Base-by-base conservation (phyloP, 2,888 invertebrate species). In the Trichogramma dendrolimi region DNA sequence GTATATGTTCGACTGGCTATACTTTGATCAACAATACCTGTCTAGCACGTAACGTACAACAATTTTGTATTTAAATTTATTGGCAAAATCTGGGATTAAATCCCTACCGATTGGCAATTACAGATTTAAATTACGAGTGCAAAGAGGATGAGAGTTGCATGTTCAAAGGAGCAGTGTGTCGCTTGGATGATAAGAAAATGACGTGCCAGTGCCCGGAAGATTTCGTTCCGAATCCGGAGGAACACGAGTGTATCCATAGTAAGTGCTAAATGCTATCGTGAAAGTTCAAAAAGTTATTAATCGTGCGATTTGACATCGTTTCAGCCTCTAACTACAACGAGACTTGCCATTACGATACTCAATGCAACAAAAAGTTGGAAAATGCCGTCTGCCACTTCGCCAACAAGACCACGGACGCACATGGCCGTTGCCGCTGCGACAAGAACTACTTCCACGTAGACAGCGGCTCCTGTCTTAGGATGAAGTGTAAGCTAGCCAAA, bases 81-180 rank as follows among this genome's bases (percentile, higher is more conserved):
- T 27, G 27, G 27, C 27, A 27, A 27, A 27, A 27, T 27, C 27
- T 27, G 27, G 27, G 27, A 27, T 27, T 27, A 27, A 27, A 27
- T 27, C 27, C 1, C 27, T 27, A 27, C 27, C 27, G 27, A 27
- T 27, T 27, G 27, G 27, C 14, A 48, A 44, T 60, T 64, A 1
- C 14, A 73, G 73, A 70, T 47, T 61, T 72, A 14, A 65, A 68
- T 27, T 64, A 71, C 4, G 7, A 4, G 4, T 74, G 75, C 11
- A 38, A 27, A 0, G 4, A 1, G 0, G 8, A 66, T 4, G 6
- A 3, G 0, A 64, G 68, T 4, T 73, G 72, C 55, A 43, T 40
- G 7, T 42, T 63, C 3, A 7, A 57, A 5, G 65, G 71, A 62
- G 65, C 71, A 0, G 49, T 44, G 1, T 75, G 74, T 44, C 4